A percentile compares a stretch with the other conserved stretches of the same genome.
phyloP scores from a whole-genome alignment of 2,888 invertebrate genomes.

The Lochmaea crataegi region DNA sequence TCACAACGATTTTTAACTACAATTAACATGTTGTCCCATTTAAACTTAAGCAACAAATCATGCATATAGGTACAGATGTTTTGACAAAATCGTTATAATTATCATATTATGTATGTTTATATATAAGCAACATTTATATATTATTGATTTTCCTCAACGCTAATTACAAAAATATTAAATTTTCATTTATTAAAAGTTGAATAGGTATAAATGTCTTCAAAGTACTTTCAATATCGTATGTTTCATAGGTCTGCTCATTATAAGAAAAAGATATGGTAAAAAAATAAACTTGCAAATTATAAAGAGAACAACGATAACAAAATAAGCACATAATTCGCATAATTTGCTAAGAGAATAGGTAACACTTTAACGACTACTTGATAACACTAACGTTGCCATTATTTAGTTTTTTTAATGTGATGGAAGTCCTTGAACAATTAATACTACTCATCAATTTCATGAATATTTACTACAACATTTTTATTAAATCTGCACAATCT shows the following conservation, averaged over 20 bases:
- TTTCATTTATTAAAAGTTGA: neutral
- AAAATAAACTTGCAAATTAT: neutral
- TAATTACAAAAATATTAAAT: conserved; percentile 4
- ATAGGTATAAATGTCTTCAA: neutral
- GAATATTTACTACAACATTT: no score
- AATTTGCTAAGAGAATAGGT: neutral
- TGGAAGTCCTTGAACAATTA: conserved; percentile 4
- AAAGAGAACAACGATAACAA: neutral
- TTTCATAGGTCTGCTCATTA: conserved; percentile 9
- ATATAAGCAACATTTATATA: conserved; percentile 10
- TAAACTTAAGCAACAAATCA: conserved; percentile 1
- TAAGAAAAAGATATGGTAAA: neutral
- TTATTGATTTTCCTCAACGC: neutral
- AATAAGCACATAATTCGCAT: neutral
- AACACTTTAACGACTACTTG: neutral
- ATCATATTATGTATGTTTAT: neutral
- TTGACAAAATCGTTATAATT: conserved; percentile 2
- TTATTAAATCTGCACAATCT: no score
- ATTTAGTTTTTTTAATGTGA: neutral
- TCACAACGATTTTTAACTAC: conserved; percentile 14
- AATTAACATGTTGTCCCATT: conserved; percentile 26
- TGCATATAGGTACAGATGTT: neutral
- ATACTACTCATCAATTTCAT: no score
- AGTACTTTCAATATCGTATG: neutral
- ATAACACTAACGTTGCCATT: neutral